phyloP scores from a whole-genome alignment of 1,140 invertebrate genomes.

The Drosophila sulfurigaster region DNA sequence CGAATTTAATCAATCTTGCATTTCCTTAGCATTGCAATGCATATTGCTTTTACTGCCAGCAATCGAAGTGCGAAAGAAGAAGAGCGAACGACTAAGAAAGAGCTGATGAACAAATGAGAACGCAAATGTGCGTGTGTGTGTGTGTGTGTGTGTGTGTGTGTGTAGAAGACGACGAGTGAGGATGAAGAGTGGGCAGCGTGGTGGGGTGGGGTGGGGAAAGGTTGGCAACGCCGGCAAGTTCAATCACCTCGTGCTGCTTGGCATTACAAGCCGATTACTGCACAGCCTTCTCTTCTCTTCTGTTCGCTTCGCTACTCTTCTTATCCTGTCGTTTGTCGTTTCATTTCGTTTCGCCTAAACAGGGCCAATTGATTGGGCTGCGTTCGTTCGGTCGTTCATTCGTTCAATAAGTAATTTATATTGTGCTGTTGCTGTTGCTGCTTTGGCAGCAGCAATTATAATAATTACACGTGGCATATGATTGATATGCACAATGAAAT shows the following conservation, averaged over 20 bases:
- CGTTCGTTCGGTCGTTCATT: conserved; percentile 14
- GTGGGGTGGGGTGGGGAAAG: neutral
- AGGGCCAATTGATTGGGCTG: conserved; percentile 40
- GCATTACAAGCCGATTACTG: conserved; percentile 44
- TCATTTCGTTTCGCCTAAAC: conserved; percentile 1
- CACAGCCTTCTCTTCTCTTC: conserved; percentile 1
- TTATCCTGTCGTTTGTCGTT: conserved; percentile 39
- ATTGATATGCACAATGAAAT: conserved; percentile 41
- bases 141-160: neutral
- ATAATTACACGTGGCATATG: conserved; percentile 43
- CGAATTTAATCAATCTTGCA: neutral
- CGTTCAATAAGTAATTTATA: conserved; percentile 30
- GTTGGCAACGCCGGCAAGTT: conserved; percentile 48
- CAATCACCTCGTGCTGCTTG: conserved; percentile 45
- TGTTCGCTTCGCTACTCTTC: neutral
- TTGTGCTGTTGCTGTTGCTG: conserved; percentile 28
- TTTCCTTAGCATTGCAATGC: conserved; percentile 18
- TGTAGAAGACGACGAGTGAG: neutral
- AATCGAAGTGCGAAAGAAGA: conserved; percentile 28
- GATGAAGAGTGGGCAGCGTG: neutral
- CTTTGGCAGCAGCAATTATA: conserved; percentile 23
- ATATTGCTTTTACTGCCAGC: conserved; percentile 39
- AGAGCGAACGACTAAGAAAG: conserved; percentile 4
- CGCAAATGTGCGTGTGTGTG: conserved; percentile 3
- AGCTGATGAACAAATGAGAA: conserved; percentile 22